phyloP scores from a whole-genome alignment of 2,113 vertebrate genomes.

The Takifugu bimaculatus region DNA sequence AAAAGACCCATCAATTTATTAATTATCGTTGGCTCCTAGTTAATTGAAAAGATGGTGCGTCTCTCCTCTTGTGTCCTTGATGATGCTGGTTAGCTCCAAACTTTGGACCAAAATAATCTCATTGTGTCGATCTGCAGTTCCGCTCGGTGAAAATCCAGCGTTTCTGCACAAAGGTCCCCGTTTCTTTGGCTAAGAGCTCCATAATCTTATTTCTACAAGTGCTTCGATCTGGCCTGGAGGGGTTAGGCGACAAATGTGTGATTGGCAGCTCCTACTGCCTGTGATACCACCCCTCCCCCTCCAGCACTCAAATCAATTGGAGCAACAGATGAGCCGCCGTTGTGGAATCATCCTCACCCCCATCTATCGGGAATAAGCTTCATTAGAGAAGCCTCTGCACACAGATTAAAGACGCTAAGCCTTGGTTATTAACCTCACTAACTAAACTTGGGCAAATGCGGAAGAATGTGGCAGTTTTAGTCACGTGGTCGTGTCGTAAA shows the following conservation, averaged over 20 bases:
- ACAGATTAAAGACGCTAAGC: conserved; percentile 47
- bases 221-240: conserved; percentile 35
- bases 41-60: too few relatives aligned
- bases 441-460: not conserved
- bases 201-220: conserved; percentile 52
- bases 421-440: conserved; percentile 21
- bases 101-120: too few relatives aligned
- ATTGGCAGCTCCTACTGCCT: conserved; percentile 36
- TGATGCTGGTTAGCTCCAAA: too few relatives aligned
- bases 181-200: not conserved
- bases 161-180: conserved; percentile 7
- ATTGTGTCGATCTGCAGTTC: too few relatives aligned
- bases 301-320: conserved; percentile 41
- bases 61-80: too few relatives aligned
- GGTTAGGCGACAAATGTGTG: conserved; percentile 43
- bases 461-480: not conserved
- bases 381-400: conserved; percentile 41
- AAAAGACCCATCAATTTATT: too few relatives aligned
- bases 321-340: conserved; percentile 26
- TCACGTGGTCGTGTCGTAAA: too few relatives aligned
- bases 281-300: conserved; percentile 37
- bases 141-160: too few relatives aligned
- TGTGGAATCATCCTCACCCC: conserved; percentile 52
- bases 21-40: too few relatives aligned
- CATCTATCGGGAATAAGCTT: conserved; percentile 52